Conservation (phyloP, 2,113 vertebrate genomes). For the Ageneiosus marmoratus region DNA sequence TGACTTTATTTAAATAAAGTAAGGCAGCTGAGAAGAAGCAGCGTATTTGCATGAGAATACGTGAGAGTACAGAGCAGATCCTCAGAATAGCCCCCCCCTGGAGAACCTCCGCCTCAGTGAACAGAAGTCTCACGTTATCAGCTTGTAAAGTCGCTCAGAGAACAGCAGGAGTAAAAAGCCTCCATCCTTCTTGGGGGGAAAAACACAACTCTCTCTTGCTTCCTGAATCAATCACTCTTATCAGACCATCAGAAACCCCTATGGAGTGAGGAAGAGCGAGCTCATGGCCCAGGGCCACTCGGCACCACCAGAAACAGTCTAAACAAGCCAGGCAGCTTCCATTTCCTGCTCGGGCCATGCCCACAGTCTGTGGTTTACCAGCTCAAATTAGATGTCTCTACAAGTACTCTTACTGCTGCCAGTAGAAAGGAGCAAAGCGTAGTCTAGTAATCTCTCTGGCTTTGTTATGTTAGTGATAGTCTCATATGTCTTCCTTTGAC, state of each 20-base stretch:
- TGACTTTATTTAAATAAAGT: background rate
- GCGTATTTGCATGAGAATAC: conserved; percentile 14
- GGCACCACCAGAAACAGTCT: conserved; percentile 41
- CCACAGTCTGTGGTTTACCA: conserved; percentile 28
- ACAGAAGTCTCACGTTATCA: conserved; percentile 12
- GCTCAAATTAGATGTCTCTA: conserved; percentile 12
- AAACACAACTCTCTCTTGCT: conserved; percentile 15
- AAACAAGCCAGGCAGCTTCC: conserved; percentile 37
- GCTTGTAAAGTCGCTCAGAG: background rate
- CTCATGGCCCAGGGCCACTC: conserved; percentile 31
- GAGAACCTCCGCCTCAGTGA: conserved; percentile 1
- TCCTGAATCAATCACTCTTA: conserved; percentile 54
- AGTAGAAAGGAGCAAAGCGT: background rate
- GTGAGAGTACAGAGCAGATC: conserved; percentile 7
- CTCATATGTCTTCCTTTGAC: background rate
- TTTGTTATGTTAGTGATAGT: too few species aligned
- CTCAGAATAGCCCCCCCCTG: conserved; percentile 8
- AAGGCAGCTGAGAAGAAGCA: background rate
- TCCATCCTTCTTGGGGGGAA: conserved; percentile 9
- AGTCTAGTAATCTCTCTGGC: background rate
- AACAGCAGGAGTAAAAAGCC: conserved; percentile 21
- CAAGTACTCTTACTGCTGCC: background rate
- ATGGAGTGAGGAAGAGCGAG: conserved; percentile 36
- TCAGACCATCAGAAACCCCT: conserved; percentile 52
- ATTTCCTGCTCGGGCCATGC: conserved; percentile 44